Conservation (phyloP, 2,888 invertebrate species). For the Sabellastarte sp. region DNA sequence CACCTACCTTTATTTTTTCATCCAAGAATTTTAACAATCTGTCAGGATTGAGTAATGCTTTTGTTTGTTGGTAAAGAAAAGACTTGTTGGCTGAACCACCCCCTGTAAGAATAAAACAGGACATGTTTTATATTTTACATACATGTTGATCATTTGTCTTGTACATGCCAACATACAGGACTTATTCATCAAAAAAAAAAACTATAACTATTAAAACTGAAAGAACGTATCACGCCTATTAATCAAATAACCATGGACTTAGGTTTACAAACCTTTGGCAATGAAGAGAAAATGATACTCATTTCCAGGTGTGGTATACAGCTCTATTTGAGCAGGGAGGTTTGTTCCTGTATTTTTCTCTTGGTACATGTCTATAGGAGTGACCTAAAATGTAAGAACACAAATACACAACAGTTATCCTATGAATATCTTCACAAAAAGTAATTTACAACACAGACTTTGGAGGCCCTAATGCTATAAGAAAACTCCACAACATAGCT, state of each 20-base stretch:
- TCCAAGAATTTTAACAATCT: conserved; percentile 54
- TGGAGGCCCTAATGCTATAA: too few relatives aligned
- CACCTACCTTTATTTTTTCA: conserved; percentile 55
- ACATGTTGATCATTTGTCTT: too few relatives aligned
- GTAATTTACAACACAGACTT: too few relatives aligned
- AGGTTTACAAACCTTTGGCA: conserved; percentile 55
- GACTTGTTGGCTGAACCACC: conserved; percentile 60
- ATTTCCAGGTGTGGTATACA: conserved; percentile 50
- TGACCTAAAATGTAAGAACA: conserved; percentile 45
- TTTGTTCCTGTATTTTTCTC: conserved; percentile 59
- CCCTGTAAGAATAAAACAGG: conserved; percentile 1
- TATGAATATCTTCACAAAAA: too few relatives aligned
- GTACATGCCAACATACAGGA: too few relatives aligned
- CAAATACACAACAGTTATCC: too few relatives aligned
- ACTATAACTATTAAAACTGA: too few relatives aligned
- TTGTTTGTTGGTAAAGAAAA: conserved; percentile 59
- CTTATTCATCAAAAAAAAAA: too few relatives aligned
- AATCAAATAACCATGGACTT: conserved; percentile 11
- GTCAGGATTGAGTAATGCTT: conserved; percentile 57
- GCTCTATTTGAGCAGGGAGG: conserved; percentile 58
- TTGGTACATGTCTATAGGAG: conserved; percentile 57
- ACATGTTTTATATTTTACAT: too few relatives aligned
- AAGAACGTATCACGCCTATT: background rate
- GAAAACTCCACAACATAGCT: too few relatives aligned
- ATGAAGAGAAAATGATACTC: conserved; percentile 59